A percentile compares a stretch with the other conserved stretches of the same genome.
Evolutionary conservation across 2,113 vertebrate genomes (phyloP).

Genomic region (Saccopteryx bilineata): DNA sequence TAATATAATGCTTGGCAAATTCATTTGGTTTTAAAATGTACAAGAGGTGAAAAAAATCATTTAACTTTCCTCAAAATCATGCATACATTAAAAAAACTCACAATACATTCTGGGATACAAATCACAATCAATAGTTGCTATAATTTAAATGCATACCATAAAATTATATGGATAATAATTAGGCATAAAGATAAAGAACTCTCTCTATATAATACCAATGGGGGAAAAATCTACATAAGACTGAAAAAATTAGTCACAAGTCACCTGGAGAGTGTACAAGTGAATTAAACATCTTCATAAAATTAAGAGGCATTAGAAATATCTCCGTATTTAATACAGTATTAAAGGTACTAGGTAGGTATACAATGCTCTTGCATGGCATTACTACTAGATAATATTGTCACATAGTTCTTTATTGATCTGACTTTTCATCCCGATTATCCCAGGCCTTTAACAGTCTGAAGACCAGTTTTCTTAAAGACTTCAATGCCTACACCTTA

Average conservation of each 20-base stretch:
- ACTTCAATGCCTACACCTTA: constrained; percentile 74
- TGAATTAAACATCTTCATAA: constrained; percentile 75
- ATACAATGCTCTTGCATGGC: constrained; percentile 79
- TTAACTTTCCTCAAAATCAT: constrained; percentile 82
- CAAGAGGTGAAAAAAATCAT: constrained; percentile 59
- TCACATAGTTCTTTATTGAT: constrained; percentile 73
- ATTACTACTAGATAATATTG: constrained; percentile 68
- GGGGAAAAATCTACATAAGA: constrained; percentile 74
- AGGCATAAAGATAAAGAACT: constrained; percentile 83
- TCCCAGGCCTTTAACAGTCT: constrained; percentile 70
- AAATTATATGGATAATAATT: constrained; percentile 81
- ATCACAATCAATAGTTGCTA: constrained; percentile 76
- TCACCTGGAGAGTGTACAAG: constrained; percentile 77
- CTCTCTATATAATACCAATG: constrained; percentile 71
- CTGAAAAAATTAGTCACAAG: constrained; percentile 73
- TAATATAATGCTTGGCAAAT: constrained; percentile 80
- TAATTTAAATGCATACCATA: constrained; percentile 80
- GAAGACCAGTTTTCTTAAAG: constrained; percentile 77
- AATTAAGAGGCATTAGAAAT: constrained; percentile 77
- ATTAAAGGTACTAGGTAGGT: constrained; percentile 76
- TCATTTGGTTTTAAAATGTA: constrained; percentile 79
- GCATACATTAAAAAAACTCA: constrained; percentile 78
- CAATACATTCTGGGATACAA: constrained; percentile 84
- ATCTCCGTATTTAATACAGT: constrained; percentile 74
- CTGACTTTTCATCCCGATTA: constrained; percentile 77